Conservation (phyloP, 2,888 invertebrate genomes). For the Megaustenia siamemsis region DNA sequence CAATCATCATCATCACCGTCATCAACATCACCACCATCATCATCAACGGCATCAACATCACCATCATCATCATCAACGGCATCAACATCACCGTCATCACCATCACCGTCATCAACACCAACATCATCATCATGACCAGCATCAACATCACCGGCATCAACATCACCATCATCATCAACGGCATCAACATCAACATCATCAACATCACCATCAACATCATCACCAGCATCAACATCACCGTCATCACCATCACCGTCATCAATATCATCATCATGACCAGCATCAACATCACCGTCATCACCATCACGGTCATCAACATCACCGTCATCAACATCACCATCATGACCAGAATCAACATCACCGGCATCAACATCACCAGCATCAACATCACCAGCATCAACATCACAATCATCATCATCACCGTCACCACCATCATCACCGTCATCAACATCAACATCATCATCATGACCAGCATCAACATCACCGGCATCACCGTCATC, state of each 20-base stretch:
- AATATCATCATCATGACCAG: too few species aligned
- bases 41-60: not conserved
- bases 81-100: not conserved
- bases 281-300: not conserved
- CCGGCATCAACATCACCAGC: too few species aligned
- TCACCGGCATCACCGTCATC: too few species aligned
- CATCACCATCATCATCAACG: not conserved
- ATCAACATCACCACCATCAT: not conserved
- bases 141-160: not conserved
- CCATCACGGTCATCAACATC: not conserved
- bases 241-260: too few species aligned
- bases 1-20: too few species aligned
- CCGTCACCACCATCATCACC: not conserved
- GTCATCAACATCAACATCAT: not conserved
- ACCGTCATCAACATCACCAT: too few species aligned
- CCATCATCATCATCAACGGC: not conserved
- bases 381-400: too few species aligned
- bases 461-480: not conserved
- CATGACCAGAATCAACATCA: too few species aligned
- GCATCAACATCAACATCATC: not conserved
- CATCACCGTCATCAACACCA: not conserved
- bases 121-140: not conserved
- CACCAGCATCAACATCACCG: too few species aligned
- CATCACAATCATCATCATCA: too few species aligned
- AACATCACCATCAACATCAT: not conserved